Percentiles rank a stretch among this genome's conserved stretches.
phyloP scores from a whole-genome alignment of 2,113 vertebrate genomes.

The Trogon melanurus region DNA sequence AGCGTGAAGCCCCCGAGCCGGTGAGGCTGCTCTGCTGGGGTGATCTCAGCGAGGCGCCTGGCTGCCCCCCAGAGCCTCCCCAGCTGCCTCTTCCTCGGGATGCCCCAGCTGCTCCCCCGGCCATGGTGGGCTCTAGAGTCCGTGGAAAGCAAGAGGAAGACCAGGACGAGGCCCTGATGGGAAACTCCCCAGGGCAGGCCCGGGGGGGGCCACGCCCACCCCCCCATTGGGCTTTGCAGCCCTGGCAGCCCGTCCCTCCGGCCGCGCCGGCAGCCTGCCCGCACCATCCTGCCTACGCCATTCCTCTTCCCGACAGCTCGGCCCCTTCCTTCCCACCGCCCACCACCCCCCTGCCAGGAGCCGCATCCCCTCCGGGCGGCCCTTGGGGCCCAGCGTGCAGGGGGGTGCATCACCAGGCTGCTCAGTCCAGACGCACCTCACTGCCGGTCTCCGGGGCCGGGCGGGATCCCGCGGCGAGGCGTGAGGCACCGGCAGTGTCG shows the following conservation, averaged over 20 bases:
- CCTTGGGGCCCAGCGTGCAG: not conserved
- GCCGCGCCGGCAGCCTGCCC: not conserved
- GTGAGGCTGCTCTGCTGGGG: not conserved
- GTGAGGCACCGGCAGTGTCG: not conserved
- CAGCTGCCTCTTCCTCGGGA: not conserved
- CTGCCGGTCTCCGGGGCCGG: not conserved
- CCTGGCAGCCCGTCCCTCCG: not conserved
- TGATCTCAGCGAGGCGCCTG: not conserved
- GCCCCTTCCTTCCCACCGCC: not conserved
- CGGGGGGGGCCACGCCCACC: accelerated
- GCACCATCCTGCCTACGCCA: not conserved
- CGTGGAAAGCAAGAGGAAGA: not conserved
- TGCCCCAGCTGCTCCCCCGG: too few relatives aligned
- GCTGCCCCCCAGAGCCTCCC: not conserved
- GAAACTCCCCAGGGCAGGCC: not conserved
- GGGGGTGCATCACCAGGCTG: too few relatives aligned
- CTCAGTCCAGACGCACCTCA: not conserved
- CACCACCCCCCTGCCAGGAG: accelerated
- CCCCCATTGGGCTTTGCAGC: accelerated
- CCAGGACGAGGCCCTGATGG: accelerated
- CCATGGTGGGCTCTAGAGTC: not conserved
- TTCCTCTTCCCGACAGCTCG: not conserved
- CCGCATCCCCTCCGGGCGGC: not conserved
- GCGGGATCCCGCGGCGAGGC: not conserved
- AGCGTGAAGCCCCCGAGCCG: accelerated